Percentiles rank a stretch among this genome's conserved stretches.
Evolutionary conservation across 2,797 vertebrate species (phyloP).

Genomic region (Coregonus suidteri): DNA sequence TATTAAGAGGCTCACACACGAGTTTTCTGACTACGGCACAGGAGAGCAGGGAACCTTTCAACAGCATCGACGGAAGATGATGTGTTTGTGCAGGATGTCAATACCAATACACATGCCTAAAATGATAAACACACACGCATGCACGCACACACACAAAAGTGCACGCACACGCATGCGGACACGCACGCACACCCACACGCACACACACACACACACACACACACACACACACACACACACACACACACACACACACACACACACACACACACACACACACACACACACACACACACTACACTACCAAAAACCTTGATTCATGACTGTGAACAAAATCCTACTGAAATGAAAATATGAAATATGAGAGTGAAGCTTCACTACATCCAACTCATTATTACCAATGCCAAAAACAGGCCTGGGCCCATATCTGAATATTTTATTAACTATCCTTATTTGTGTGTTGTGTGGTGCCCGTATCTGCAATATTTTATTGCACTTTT

Average conservation of each 20-base stretch:
- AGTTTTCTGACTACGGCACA: slow-evolving; percentile 33
- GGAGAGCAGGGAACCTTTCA: slow-evolving; percentile 23
- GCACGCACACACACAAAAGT: too few species aligned
- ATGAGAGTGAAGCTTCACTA: not conserved
- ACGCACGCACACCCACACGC: too few species aligned
- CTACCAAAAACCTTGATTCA: not conserved
- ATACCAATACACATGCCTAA: slow-evolving; percentile 41
- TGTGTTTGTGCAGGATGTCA: slow-evolving; percentile 37
- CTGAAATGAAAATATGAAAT: not conserved
- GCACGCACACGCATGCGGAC: too few species aligned
- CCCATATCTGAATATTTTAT: not conserved
- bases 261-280: not conserved
- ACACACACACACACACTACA: not conserved
- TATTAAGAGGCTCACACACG: slow-evolving; percentile 60
- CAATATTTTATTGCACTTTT: too few species aligned
- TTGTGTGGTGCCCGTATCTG: too few species aligned
- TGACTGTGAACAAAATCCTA: not conserved
- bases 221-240: not conserved
- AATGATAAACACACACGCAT: slow-evolving; percentile 27
- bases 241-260: not conserved
- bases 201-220: not conserved
- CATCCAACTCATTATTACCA: not conserved
- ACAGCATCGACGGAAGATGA: not conserved
- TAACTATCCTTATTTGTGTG: not conserved
- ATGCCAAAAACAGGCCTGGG: not conserved